Evolutionary conservation across 2,113 vertebrate species (phyloP).

Genomic region (Eptesicus fuscus): DNA sequence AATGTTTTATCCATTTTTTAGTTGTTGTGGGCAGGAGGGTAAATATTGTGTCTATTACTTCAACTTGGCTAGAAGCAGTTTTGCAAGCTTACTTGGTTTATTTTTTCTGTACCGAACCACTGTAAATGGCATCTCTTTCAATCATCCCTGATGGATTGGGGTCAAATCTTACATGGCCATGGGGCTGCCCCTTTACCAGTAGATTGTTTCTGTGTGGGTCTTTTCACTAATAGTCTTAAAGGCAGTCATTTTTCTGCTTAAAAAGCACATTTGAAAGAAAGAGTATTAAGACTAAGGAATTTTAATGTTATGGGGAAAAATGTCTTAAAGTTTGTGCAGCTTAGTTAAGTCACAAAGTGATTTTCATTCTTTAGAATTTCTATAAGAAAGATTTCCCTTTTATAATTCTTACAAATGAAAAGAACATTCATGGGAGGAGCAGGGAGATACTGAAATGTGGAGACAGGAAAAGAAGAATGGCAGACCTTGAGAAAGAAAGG

Average conservation of each 20-base stretch:
- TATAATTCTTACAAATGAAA: slow-evolving; percentile 54
- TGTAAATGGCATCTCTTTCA: slow-evolving; percentile 46
- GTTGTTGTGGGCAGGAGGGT: background rate
- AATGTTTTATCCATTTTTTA: background rate
- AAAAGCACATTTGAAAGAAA: slow-evolving; percentile 64
- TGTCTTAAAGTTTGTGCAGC: slow-evolving; percentile 42
- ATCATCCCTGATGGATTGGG: slow-evolving; percentile 7
- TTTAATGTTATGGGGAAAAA: slow-evolving; percentile 55
- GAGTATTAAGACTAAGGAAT: slow-evolving; percentile 58
- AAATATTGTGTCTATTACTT: background rate
- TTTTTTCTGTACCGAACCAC: background rate
- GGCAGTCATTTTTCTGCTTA: slow-evolving; percentile 61
- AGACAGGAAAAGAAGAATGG: background rate
- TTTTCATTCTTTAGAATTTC: slow-evolving; percentile 28
- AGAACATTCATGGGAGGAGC: slow-evolving; percentile 37
- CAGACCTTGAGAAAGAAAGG: background rate
- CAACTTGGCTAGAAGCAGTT: background rate
- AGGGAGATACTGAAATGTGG: background rate
- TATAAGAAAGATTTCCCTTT: slow-evolving; percentile 51
- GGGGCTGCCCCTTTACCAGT: background rate
- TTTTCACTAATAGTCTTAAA: slow-evolving; percentile 67
- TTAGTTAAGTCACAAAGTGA: slow-evolving; percentile 41
- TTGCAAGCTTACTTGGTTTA: background rate
- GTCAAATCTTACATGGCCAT: slow-evolving; percentile 55
- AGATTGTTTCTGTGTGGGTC: slow-evolving; percentile 57